Evolutionary conservation across 1,140 invertebrate genomes (phyloP), one percentile per base, ranked within the genome.

Genomic region (Sitodiplosis mosellana): DNA sequence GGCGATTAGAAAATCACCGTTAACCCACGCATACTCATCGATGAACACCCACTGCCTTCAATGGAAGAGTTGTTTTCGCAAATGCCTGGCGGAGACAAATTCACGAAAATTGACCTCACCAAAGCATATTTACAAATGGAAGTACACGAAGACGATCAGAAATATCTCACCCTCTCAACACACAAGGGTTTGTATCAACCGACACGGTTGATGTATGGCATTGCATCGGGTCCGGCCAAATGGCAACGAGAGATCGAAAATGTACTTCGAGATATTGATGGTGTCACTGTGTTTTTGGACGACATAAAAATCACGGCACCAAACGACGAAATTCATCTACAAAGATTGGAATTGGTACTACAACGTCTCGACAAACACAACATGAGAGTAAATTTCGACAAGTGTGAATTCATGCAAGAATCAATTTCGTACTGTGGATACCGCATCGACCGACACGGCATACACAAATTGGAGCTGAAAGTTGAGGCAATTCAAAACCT

Each of bases 191-290:
- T 71, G n/a, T 73, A 61, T 52, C 50, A 54, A 7, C 65, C 69
- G 15, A 66, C 65, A 22, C 46, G 68, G 4, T 48, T 76, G 49
- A 59, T 61, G 10, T 73, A 69, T 55, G 68, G 71, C 2, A 58
- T 71, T 7, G 56, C 59, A 21, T 57, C 60, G n/a, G 59, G 59
- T 34, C 66, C 64, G 21, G 65, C 60, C 19, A 68, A 68, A 22
- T 70, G 59, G 46, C 57, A 65, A 46, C 41, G 54, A 14, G 33
- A 57, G n/a, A 60, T 65, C 54, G 58, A 66, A 33, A 48, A 52
- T 7, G 36, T 59, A 22, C 40, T 64, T n/a, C 50, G 53, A 17
- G 55, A 55, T 2, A 55, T 65, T 8, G 11, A 33, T 21, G 57
- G 56, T 1, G 53, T 59, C 15, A 54, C 54, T 8, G 50, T 54